Conservation (phyloP, 2,113 vertebrate species). For the Nicator chloris region DNA sequence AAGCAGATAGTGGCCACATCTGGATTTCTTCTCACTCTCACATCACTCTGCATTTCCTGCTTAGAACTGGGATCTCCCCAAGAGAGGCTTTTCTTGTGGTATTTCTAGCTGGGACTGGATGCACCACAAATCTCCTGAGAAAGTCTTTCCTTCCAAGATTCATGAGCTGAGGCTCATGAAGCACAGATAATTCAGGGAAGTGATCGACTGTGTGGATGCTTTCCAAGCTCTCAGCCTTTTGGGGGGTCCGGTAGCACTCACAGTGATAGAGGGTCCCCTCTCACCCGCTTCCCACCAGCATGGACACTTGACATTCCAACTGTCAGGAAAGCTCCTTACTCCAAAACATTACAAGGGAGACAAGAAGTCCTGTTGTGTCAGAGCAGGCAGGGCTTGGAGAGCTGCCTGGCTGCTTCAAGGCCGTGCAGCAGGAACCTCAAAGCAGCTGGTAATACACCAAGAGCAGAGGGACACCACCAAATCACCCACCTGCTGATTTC, state of each 20-base stretch:
- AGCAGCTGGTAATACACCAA: neutral
- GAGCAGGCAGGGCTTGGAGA: neutral
- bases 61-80: constrained; percentile 26
- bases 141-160: constrained; percentile 50
- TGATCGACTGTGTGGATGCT: neutral
- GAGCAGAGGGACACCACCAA: neutral
- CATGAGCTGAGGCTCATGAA: neutral
- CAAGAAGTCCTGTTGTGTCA: neutral
- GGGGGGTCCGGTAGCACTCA: neutral
- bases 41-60: constrained; percentile 36
- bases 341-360: neutral
- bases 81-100: constrained; percentile 52
- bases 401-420: neutral
- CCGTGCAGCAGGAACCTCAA: neutral
- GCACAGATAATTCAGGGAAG: neutral
- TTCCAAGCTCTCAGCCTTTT: constrained; percentile 23
- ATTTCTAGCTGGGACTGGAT: constrained; percentile 45
- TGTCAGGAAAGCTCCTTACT: neutral
- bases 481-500: neutral
- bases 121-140: constrained; percentile 28
- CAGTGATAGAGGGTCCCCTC: neutral
- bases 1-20: constrained; percentile 27
- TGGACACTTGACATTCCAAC: neutral
- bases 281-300: neutral
- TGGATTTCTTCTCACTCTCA: constrained; percentile 43